These are phyloP conservation scores for Coptodon bakossiorum DNA, from an alignment of 2,113 vertebrate species.

Conservation along the genomic window DNA sequence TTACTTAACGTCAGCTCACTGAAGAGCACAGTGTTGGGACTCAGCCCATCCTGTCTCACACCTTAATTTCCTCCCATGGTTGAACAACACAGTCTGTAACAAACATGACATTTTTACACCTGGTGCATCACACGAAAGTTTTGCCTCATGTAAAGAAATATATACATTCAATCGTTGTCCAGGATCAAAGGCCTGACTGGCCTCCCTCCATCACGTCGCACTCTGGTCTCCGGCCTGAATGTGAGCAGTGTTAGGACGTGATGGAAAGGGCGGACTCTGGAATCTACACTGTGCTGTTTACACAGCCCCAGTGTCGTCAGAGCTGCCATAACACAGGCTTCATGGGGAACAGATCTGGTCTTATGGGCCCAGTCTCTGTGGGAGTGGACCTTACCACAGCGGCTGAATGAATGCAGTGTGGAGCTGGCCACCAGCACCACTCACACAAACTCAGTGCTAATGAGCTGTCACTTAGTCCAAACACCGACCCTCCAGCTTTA, in stretches of 20 bases:
- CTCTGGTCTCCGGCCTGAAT: constrained; percentile 30
- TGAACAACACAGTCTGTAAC: not conserved
- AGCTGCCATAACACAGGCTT: constrained; percentile 26
- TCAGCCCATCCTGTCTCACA: not conserved
- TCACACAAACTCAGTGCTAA: not conserved
- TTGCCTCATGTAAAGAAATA: not conserved
- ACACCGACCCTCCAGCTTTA: not conserved
- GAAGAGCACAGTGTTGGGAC: not conserved
- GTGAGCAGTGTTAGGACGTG: constrained; percentile 43
- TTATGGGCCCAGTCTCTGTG: constrained; percentile 35
- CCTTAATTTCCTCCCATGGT: not conserved
- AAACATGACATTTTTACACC: not conserved
- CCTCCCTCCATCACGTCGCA: not conserved
- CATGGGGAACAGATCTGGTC: constrained; percentile 45
- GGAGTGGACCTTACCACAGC: constrained; percentile 30
- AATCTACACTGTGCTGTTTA: constrained; percentile 29
- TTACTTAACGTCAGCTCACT: not conserved
- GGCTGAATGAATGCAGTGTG: constrained; percentile 58
- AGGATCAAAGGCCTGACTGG: not conserved
- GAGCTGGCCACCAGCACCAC: not conserved
- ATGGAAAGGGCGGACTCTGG: constrained; percentile 8
- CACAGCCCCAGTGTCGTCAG: constrained; percentile 36
- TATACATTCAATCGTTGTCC: not conserved
- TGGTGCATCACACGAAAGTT: not conserved
- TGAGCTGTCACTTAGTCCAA: constrained; percentile 9